Base-by-base conservation (phyloP, 2,888 invertebrate genomes). In the Eurois occulta region DNA sequence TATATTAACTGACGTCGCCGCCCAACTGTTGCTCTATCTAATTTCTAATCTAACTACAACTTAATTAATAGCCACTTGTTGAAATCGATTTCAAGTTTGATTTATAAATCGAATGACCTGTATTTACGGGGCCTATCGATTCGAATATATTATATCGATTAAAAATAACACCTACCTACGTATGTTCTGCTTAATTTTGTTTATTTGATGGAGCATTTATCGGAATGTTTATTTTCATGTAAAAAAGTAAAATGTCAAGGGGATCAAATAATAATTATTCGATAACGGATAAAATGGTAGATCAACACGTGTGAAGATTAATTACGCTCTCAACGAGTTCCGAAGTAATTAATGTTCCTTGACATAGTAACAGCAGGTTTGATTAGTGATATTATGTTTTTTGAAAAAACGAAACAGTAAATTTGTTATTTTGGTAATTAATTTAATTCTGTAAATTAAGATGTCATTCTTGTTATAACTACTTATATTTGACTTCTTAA, bases 21-120 rank as follows among this genome's bases (percentile, higher is more conserved):
- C 95, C 95, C 95, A 92, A 91, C 93, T 78, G 92, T 91, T 93
- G 92, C 93, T 92, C 91, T 95, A 96, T 96, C 96, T 95, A 95
- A 95, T 96, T 96, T 95, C 95, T 93, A 95, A 96, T 96, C 96
- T 95, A 95, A 95, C 95, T 95, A 96, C 96, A 96, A 94, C 95
- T 96, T 96, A 96, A 96, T 96, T 96, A 96, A 96, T 96, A 95
- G 95, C 93, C 96, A 96, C 96, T 96, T 95, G 96, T 96, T 96
- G 95, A 96, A 96, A 96, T 96, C 96, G 96, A 96, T 96, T 96
- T 95, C 93, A 87, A 94, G 93, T 91, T 94, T 96, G 96, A 96
- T 96, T 96, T 96, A 96, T 96, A 95, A 94, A 94, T 93, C 94
- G 94, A 94, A 92, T 94, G 95, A 95, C 96, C 96, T 92, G 94